A percentile compares a stretch with the other conserved stretches of the same genome.
Evolutionary conservation across 2,113 vertebrate species (phyloP).

Genomic region (Silurus glanis): DNA sequence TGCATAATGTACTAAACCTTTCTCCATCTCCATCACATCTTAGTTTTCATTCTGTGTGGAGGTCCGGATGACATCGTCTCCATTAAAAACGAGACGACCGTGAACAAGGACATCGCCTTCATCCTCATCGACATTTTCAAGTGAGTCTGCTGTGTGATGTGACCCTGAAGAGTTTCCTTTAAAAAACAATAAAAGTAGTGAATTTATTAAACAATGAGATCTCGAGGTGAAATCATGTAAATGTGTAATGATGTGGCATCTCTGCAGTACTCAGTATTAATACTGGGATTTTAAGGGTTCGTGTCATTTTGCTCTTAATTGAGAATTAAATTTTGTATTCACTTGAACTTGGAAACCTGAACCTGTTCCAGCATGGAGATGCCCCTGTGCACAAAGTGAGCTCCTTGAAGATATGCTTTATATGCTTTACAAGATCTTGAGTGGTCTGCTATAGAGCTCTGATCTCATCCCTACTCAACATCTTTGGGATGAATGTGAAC

Average conservation of each 20-base stretch:
- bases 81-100: conserved; percentile 53
- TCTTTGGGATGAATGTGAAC: too few species aligned
- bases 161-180: neutral
- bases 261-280: neutral
- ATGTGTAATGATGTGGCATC: neutral
- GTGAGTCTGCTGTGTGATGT: conserved; percentile 71
- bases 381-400: too few species aligned
- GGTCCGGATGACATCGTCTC: conserved; percentile 57
- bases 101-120: conserved; percentile 76
- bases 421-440: too few species aligned
- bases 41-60: conserved; percentile 89
- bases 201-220: neutral
- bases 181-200: too few species aligned
- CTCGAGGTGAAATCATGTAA: neutral
- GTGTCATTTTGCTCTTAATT: neutral
- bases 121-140: conserved; percentile 89
- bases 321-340: neutral
- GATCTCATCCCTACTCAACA: too few species aligned
- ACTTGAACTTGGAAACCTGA: too few species aligned
- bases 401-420: too few species aligned
- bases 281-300: neutral
- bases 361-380: too few species aligned
- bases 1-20: neutral
- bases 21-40: neutral
- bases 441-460: too few species aligned